Evolutionary conservation across 2,888 invertebrate species (phyloP).

Genomic region (Callinectes sapidus): DNA sequence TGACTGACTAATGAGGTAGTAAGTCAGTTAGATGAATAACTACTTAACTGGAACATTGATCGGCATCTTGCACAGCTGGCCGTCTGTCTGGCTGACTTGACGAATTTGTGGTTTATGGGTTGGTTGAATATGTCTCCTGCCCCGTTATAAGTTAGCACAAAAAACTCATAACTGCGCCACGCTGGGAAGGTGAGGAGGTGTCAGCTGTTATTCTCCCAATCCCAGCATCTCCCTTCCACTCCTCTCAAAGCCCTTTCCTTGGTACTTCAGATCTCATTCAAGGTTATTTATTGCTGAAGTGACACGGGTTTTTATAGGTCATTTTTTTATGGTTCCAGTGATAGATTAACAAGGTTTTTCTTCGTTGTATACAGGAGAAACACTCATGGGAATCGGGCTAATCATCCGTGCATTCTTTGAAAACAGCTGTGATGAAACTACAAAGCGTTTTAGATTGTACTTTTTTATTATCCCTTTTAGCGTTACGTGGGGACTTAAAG

Average conservation of each 20-base stretch:
- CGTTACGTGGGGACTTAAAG: neutral
- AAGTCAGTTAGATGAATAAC: neutral
- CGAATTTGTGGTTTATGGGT: neutral
- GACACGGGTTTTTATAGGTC: no score
- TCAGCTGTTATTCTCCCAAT: neutral
- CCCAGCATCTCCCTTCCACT: no score
- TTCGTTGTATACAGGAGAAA: no score
- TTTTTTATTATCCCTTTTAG: neutral
- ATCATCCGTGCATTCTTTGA: no score
- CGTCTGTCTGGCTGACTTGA: neutral
- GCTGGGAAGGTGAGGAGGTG: neutral
- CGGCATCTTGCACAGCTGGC: neutral
- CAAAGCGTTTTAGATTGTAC: no score
- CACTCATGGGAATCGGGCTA: no score
- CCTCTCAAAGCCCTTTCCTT: no score
- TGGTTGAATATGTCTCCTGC: neutral
- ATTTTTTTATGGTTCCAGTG: no score
- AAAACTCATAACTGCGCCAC: slow-evolving; percentile 5
- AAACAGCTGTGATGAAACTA: no score
- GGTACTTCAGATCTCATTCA: no score
- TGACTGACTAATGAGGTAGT: neutral
- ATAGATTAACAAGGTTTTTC: no score
- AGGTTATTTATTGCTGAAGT: no score
- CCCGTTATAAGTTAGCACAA: neutral
- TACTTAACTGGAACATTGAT: neutral